phyloP scores from a whole-genome alignment of 2,113 vertebrate species.

The Gymnogyps californianus region DNA sequence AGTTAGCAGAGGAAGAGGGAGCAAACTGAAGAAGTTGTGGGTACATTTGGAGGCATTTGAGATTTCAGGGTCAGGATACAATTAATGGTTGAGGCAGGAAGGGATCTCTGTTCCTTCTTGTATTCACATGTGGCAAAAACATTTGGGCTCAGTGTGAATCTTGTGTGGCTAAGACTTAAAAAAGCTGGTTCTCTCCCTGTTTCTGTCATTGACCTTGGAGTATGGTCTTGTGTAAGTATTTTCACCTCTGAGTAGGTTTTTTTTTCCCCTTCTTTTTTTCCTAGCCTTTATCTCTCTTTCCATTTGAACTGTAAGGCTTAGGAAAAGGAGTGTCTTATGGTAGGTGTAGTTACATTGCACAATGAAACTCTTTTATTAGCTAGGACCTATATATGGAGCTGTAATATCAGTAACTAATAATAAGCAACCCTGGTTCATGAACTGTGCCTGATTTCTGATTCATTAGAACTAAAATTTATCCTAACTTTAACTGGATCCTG shows the following conservation, averaged over 20 bases:
- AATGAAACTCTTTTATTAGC: neutral
- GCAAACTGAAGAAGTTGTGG: neutral
- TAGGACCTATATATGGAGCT: neutral
- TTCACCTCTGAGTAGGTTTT: neutral
- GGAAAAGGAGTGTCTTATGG: neutral
- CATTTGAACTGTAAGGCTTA: neutral
- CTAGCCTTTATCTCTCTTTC: neutral
- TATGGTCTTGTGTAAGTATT: neutral
- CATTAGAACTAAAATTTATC: neutral
- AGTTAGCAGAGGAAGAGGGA: neutral
- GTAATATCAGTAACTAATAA: conserved; percentile 23
- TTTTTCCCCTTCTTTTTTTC: neutral
- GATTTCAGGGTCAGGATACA: neutral
- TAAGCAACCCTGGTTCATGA: neutral
- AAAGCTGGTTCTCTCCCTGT: neutral
- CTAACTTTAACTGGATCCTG: neutral
- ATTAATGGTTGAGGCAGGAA: neutral
- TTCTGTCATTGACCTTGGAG: neutral
- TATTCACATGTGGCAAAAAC: neutral
- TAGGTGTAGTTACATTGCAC: neutral
- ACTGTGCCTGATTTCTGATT: neutral
- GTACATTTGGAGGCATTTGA: accelerated
- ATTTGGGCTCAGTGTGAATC: neutral
- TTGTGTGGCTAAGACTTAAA: accelerated
- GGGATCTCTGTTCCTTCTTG: neutral